These are phyloP conservation scores for Oxygymnocypris stewartii DNA, from an alignment of 2,113 vertebrate species.

Conservation along the genomic window DNA sequence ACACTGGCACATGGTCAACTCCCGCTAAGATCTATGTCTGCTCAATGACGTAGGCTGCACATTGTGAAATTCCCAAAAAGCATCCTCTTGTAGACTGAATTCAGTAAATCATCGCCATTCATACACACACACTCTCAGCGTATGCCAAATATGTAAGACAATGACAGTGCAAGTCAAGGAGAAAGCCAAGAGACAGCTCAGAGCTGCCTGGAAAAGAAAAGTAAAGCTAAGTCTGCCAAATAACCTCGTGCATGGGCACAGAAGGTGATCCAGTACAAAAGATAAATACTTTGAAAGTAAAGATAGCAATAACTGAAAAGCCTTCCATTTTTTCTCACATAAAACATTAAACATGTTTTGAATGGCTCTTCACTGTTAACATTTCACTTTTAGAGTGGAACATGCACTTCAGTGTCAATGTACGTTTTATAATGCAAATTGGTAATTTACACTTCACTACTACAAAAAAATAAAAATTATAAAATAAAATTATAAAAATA, in stretches of 20 bases:
- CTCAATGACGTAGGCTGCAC: constrained; percentile 47
- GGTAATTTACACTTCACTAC: neutral
- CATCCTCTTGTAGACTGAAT: constrained; percentile 41
- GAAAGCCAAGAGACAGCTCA: neutral
- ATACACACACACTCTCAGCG: constrained; percentile 1
- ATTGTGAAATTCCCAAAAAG: constrained; percentile 46
- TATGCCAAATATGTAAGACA: constrained; percentile 37
- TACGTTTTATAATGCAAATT: neutral
- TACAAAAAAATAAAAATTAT: neutral
- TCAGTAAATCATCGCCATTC: constrained; percentile 44
- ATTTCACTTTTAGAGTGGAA: neutral
- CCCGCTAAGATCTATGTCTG: constrained; percentile 50
- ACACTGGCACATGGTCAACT: constrained; percentile 47
- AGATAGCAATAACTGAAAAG: neutral
- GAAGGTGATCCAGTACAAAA: neutral
- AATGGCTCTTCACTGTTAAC: neutral
- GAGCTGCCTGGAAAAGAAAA: neutral
- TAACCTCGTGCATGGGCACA: neutral
- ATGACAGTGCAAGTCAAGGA: constrained; percentile 22
- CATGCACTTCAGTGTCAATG: neutral
- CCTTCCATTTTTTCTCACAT: neutral
- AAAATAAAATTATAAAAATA: no score
- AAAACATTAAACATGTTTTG: neutral
- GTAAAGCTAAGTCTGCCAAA: neutral
- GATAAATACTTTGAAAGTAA: neutral